Base-by-base conservation (phyloP, 2,888 invertebrate species). In the Sphinx pinastri region DNA sequence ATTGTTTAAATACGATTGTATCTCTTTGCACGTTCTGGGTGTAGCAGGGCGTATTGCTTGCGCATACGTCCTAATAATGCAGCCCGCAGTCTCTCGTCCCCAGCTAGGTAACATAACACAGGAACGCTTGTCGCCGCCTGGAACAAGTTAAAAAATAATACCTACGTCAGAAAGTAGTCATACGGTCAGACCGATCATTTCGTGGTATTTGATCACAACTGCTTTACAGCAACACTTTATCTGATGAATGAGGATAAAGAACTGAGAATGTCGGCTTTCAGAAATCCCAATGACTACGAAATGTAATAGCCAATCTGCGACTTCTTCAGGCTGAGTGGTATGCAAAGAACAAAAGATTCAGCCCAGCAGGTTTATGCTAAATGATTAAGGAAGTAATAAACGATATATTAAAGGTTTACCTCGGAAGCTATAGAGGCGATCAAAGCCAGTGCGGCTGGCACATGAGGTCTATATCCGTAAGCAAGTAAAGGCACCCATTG, bases 41-140 rank as follows among this genome's bases (percentile, higher is more conserved):
- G 90, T 12, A 94, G 84, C 4, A 94, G 81, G 1, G 94, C 93
- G 77, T 94, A 94, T 72, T 94, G 86, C 72, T 87, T 90, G 71
- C 91, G 87, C 90, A 94, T 89, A 49, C 94, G 89, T n/a, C 94
- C 94, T 47, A 95, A 81, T 49, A 94, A 81, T 14, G 94, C 94
- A 49, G 94, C 94, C 14, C 94, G 87, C 3, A 94, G 82, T 57
- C 94, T 84, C 71, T 93, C 91, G 70, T 94, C 94, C 19, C 86
- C 87, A 6, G 88, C 86, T 70, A 95, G 80, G 79, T 91, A 95
- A 76, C 92, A 92, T 16, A 94, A 79, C 63, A 94, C 92, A 55
- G 95, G 94, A 68, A 94, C 81, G 74, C 93, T 88, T 12, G 94
- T 92, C 31, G 94, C 93, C 67, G 94, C 94, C 95, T 95, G 80